Percentiles rank a stretch among this genome's conserved stretches.
Conservation (phyloP, 2,113 vertebrate genomes). For the Anhinga anhinga region DNA sequence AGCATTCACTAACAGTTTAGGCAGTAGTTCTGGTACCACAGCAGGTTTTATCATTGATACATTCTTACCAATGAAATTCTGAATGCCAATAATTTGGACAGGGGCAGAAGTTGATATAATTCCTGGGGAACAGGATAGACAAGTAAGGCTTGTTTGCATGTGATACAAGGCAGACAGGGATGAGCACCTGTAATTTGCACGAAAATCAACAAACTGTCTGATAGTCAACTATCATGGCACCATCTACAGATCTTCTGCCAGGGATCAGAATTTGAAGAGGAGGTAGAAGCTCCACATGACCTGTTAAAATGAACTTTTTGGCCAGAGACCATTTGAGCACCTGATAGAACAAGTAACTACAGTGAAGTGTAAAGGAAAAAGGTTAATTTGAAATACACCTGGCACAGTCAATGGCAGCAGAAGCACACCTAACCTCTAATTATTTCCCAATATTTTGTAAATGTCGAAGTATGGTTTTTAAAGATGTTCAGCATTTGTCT, state of each 20-base stretch:
- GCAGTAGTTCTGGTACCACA: background rate
- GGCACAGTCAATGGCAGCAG: background rate
- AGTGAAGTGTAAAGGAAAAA: background rate
- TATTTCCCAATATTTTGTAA: background rate
- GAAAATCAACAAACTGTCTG: background rate
- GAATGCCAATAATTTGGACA: background rate
- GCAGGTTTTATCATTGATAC: background rate
- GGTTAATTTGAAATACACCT: background rate
- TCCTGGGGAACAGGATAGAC: fast-evolving
- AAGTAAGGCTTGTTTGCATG: background rate
- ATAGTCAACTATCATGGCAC: background rate
- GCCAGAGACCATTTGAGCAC: background rate
- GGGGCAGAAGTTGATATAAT: background rate
- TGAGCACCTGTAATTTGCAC: background rate
- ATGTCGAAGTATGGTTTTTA: background rate
- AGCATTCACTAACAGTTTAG: background rate
- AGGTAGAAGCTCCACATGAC: fast-evolving
- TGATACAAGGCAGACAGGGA: background rate
- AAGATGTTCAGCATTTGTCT: background rate
- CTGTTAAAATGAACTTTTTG: background rate
- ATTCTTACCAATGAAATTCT: background rate
- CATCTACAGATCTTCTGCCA: background rate
- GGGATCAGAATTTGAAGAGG: background rate
- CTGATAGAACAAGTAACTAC: background rate
- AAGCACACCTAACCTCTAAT: background rate